Base-by-base conservation (phyloP, 2,113 vertebrate genomes). In the Capreolus pygargus region DNA sequence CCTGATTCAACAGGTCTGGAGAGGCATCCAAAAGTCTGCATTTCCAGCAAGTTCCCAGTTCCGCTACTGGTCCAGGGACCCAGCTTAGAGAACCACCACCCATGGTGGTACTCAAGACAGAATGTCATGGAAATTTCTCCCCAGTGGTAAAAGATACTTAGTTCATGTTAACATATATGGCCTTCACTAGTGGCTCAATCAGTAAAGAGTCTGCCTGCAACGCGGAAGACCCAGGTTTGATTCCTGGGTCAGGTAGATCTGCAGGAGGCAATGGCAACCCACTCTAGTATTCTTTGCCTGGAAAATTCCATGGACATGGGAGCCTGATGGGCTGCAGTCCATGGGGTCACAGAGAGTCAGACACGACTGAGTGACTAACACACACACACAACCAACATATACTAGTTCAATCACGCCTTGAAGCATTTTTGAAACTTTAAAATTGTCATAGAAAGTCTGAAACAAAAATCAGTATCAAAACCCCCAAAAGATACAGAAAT, bases 401-500 rank as follows among this genome's bases (percentile, higher is more conserved):
- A 57, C 87, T 81, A 19, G 33, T 50, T 93, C 30, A 30, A 64
- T 23, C 64, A 79, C 16, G 28, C n/a, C 9, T 7, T 54, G n/a
- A 81, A 86, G 61, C 6, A 58, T 52, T 79, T 78, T 50, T 79
- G 7, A 70, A 82, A 39, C 7, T 50, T 7, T 33, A 82, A 43
- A 67, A 70, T 33, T 45, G 50, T 70, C 47, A 67, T 1, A 8
- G 25, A 93, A 19, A 50, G 67, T 23, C 2, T 67, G 33, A 23
- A 60, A 88, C 33, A 89, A 94, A 95, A 76, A 36, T 16, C 64
- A 86, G 2, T 19, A 33, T 86, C 55, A 89, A 92, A 89, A 95
- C 2, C 21, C 27, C 36, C n/a, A 30, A 21, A 70, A 55, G 21
- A 64, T 55, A 27, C 0, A 21, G 54, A 76, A 88, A 86, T 57